Percentiles rank a stretch among this genome's conserved stretches.
These are phyloP conservation scores for Zelostemma sp. DNA, from an alignment of 1,140 invertebrate species.

Conservation along the genomic window DNA sequence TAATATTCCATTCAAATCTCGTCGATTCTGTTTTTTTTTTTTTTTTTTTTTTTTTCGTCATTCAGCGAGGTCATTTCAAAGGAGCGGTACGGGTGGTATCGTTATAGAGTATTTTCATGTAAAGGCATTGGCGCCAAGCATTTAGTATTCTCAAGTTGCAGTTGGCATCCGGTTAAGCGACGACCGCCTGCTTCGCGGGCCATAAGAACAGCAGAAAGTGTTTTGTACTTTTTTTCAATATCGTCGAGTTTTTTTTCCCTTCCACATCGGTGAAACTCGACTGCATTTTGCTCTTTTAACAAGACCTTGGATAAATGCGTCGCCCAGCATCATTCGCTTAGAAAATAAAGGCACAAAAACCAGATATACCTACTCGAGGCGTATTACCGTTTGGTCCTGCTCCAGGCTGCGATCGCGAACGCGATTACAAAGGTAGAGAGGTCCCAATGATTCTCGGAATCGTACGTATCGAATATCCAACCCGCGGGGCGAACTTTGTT, in stretches of 20 bases:
- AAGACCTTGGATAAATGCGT: constrained; percentile 48
- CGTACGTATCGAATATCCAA: constrained; percentile 48
- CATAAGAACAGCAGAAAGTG: constrained; percentile 38
- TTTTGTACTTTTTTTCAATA: constrained; percentile 28
- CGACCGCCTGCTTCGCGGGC: constrained; percentile 53
- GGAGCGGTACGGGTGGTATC: constrained; percentile 43
- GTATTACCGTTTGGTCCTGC: constrained; percentile 47
- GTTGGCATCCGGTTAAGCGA: constrained; percentile 62
- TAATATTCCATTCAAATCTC: too few relatives aligned
- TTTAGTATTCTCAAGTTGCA: constrained; percentile 64
- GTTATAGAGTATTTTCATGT: constrained; percentile 57
- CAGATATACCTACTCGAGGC: constrained; percentile 18
- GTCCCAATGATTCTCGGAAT: constrained; percentile 52
- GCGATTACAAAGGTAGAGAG: constrained; percentile 50
- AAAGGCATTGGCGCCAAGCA: constrained; percentile 55
- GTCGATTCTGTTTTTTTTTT: too few relatives aligned
- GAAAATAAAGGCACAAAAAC: constrained; percentile 47
- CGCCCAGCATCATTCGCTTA: constrained; percentile 42
- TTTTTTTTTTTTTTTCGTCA: constrained; percentile 19
- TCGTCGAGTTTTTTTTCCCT: constrained; percentile 22
- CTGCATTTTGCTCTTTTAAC: constrained; percentile 56
- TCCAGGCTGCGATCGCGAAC: constrained; percentile 48
- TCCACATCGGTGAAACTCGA: constrained; percentile 42
- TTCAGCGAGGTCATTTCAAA: constrained; percentile 43
- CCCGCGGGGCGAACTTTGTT: constrained; percentile 1